Conservation (phyloP, 2,113 vertebrate species). For the Oncorhynchus masou region DNA sequence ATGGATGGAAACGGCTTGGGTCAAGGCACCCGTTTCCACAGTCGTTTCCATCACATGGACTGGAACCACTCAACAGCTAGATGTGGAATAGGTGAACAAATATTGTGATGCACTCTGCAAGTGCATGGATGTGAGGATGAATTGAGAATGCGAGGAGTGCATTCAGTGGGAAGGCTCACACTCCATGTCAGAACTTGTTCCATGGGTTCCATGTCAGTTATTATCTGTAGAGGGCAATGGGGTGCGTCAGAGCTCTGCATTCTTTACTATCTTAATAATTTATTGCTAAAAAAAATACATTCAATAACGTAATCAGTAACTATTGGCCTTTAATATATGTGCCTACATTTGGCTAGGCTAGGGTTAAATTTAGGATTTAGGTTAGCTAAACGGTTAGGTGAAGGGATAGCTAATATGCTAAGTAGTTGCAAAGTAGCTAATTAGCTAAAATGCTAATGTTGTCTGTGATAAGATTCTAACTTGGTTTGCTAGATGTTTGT, state of each 20-base stretch:
- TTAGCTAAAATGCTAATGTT: too few relatives aligned
- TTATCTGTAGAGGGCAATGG: constrained; percentile 7
- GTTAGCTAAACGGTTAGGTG: too few relatives aligned
- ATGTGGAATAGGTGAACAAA: constrained; percentile 21
- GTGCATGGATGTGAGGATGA: constrained; percentile 71
- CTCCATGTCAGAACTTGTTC: constrained; percentile 13
- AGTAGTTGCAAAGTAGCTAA: too few relatives aligned
- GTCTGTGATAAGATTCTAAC: too few relatives aligned
- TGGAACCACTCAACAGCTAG: constrained; percentile 47
- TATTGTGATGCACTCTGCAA: constrained; percentile 38
- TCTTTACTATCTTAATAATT: background rate
- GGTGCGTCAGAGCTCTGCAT: background rate
- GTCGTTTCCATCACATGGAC: constrained; percentile 50
- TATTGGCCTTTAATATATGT: too few relatives aligned
- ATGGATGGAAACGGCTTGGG: constrained; percentile 30
- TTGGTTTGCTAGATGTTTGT: too few relatives aligned
- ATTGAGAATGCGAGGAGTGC: constrained; percentile 40
- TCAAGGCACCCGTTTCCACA: constrained; percentile 19
- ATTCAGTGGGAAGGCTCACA: constrained; percentile 44
- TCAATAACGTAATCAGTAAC: too few relatives aligned
- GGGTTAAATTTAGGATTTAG: too few relatives aligned
- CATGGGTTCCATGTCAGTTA: background rate
- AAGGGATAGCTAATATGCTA: too few relatives aligned
- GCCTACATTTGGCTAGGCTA: too few relatives aligned
- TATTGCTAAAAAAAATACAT: too few relatives aligned